Base-by-base conservation (phyloP, 2,797 vertebrate species). In the Chromis chromis region DNA sequence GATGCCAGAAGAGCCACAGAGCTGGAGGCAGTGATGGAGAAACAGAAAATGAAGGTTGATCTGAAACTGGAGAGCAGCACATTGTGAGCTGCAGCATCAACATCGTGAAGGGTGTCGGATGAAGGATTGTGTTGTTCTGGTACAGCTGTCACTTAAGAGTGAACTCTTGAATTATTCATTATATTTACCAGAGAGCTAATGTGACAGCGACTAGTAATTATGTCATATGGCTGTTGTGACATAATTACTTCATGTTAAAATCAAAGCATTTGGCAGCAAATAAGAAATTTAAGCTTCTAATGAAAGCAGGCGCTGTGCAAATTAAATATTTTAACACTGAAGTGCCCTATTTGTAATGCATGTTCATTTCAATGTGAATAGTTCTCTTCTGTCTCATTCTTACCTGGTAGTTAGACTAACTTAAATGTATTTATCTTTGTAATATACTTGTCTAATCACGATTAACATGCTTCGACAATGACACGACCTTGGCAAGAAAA, bases 1-100 rank as follows among this genome's bases (percentile, higher is more conserved):
- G 96, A 96, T n/a, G 93, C 91, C 61, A 89, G 89, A 36, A 92
- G 90, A 55, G 84, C 93, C 71, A 95, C 96, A 0, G 96, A 97
- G 83, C 61, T 97, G 82, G 94, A 96, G 63, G 86, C 94, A 0
- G 96, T 96, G 57, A 97, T 97, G 96, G 94, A 96, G 87, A 96
- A 95, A 74, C 96, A 96, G 85, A 97, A 97, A 87, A 94, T 93
- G 91, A 97, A 96, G 71, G 92, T 96, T 62, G 96, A 96, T 36
- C 83, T 92, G 62, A 92, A 95, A 70, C 69, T 91, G 74, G 92
- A 94, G 81, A 94, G 89, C 49, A 89, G 92, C 81, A 93, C 94
- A 5, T 84, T 96, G 61, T 96, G 91, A 93, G 65, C 81, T 56
- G 50, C 50, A 61, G 9, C 1, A 5, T n/a, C 42, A 0, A n/a